Conservation (phyloP, 2,888 invertebrate genomes). For the Therioaphis trifolii region DNA sequence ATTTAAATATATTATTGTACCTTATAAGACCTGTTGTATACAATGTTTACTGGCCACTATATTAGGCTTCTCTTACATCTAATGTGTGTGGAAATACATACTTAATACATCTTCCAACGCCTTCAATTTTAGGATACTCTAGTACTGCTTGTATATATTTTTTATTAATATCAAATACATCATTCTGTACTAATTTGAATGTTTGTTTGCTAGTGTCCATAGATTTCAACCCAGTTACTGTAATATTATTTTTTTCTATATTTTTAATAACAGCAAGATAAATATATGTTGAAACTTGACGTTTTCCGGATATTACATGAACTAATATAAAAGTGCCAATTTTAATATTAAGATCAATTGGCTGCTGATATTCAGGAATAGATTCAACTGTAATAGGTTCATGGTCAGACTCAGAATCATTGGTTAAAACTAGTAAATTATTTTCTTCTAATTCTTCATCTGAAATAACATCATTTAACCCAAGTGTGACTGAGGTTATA, state of each 20-base stretch:
- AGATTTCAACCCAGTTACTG: neutral
- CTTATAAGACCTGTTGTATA: too few relatives aligned
- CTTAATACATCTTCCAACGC: neutral
- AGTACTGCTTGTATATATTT: neutral
- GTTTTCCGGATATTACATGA: neutral
- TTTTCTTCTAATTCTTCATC: neutral
- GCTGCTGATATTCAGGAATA: slow-evolving; percentile 22
- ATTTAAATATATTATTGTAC: too few relatives aligned
- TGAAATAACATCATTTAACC: neutral
- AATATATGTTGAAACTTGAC: neutral
- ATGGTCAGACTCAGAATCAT: neutral
- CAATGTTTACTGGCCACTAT: too few relatives aligned
- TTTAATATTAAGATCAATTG: slow-evolving; percentile 5
- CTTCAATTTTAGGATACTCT: slow-evolving; percentile 7
- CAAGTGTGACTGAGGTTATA: neutral
- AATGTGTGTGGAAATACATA: slow-evolving; percentile 7
- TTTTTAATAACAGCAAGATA: slow-evolving; percentile 27
- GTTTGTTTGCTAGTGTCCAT: slow-evolving; percentile 17
- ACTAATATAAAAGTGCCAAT: slow-evolving; percentile 30
- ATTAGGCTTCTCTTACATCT: too few relatives aligned
- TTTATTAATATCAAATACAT: slow-evolving; percentile 1
- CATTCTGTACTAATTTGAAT: neutral
- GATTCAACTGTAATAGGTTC: neutral
- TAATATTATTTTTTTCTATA: neutral
- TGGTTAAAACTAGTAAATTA: neutral